phyloP scores from a whole-genome alignment of 2,797 vertebrate species.

The Cebuella pygmaea region DNA sequence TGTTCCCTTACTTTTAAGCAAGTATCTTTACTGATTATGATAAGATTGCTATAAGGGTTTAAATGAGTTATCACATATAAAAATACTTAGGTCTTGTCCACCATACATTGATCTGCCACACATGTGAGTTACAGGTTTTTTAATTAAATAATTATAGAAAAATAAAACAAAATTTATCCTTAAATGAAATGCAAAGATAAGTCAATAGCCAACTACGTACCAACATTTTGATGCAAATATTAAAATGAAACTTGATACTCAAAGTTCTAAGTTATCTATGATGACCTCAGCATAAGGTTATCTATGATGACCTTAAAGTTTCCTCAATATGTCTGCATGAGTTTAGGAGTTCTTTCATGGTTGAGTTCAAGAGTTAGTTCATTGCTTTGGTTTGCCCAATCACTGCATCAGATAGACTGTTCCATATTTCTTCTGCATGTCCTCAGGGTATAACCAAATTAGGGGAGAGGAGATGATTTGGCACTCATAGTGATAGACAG shows the following conservation, averaged over 20 bases:
- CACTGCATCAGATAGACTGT: not conserved
- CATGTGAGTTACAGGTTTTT: not conserved
- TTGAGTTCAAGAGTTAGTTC: not conserved
- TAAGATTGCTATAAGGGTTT: not conserved
- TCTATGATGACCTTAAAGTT: not conserved
- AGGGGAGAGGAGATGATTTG: not conserved
- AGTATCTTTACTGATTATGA: not conserved
- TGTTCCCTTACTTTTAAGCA: not conserved
- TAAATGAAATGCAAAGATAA: not conserved
- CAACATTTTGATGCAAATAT: not conserved
- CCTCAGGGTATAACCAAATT: not conserved
- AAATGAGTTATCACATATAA: not conserved
- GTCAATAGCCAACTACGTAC: not conserved
- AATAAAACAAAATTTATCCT: not conserved
- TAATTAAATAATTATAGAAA: not conserved
- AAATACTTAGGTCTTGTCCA: not conserved
- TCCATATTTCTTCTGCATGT: not conserved
- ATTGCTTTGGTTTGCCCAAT: not conserved
- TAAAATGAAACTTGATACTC: not conserved
- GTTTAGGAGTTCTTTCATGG: not conserved
- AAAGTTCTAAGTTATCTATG: not conserved
- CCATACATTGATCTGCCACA: not conserved
- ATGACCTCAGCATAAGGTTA: too few relatives aligned
- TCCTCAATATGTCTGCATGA: not conserved
- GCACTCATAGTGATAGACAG: not conserved